Base-by-base conservation (phyloP, 2,888 invertebrate species). In the Mactromeris polynyma region DNA sequence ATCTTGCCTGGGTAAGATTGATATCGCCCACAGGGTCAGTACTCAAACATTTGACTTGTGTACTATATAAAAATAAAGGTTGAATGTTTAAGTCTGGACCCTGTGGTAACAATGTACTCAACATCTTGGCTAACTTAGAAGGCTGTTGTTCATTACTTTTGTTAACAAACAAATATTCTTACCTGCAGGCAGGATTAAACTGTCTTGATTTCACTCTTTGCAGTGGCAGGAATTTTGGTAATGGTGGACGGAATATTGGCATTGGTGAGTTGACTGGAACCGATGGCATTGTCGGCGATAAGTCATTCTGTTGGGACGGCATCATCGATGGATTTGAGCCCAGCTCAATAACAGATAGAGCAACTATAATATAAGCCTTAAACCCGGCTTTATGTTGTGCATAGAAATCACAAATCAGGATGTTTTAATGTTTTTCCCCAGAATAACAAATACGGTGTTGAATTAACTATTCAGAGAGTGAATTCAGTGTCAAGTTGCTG, bases 161-260 rank as follows among this genome's bases (percentile, higher is more conserved):
- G n/a, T n/a, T n/a, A n/a, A n/a, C n/a, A 46, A 42, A 42, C n/a
- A 58, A 81, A 36, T 2, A 54, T 38, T 42, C 90, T 88, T 81
- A 90, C 90, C 90, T 83, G 82, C 90, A 90, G 40, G 90, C 90
- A 36, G 90, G 90, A 54, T 90, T 90, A 33, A 78, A 90, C 0
- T 69, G 40, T 78, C 86, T 83, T 83, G 86, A 86, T 64, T 81
- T 82, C 38, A 81, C 51, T 81, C 90, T 90, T 64, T 88, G 86
- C 11, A 86, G 78, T 33, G 90, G 86, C 26, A 90, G 83, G 36
- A 73, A 38, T 78, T 90, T 90, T 17, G 90, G 90, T 73, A 90
- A 54, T 17, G 90, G 90, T 69, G 83, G 84, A 84, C 90, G 90
- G 86, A 90, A 90, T 51, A 90, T 88, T 6, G 90, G 90, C 21